phyloP scores from a whole-genome alignment of 2,888 invertebrate species.

The Andrena praecox region DNA sequence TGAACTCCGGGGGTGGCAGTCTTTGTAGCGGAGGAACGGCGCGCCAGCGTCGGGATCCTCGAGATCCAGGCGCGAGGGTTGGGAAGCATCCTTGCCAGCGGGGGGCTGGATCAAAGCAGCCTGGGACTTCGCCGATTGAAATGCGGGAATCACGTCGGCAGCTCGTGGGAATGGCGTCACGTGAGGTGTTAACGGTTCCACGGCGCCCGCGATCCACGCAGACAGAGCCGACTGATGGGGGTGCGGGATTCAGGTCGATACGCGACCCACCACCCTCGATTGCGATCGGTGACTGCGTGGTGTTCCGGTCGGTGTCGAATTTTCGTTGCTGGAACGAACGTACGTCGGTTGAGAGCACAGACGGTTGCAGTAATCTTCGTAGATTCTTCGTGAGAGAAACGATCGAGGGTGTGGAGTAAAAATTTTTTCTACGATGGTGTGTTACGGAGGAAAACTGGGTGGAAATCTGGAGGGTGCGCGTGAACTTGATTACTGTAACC shows the following conservation, averaged over 20 bases:
- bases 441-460: too few species aligned
- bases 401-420: too few species aligned
- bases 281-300: too few species aligned
- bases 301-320: too few species aligned
- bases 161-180: constrained; percentile 29
- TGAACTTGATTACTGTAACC: too few species aligned
- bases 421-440: too few species aligned
- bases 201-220: constrained; percentile 1
- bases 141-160: constrained; percentile 27
- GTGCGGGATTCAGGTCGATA: constrained; percentile 3
- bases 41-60: constrained; percentile 6
- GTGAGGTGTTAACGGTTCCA: constrained; percentile 19
- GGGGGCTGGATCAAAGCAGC: constrained; percentile 24
- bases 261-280: neutral
- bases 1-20: constrained; percentile 17
- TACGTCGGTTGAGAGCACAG: too few species aligned
- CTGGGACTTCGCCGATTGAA: constrained; percentile 22
- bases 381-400: too few species aligned
- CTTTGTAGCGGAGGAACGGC: constrained; percentile 26
- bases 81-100: constrained; percentile 4
- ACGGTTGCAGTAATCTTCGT: too few species aligned
- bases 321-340: too few species aligned
- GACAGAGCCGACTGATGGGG: neutral
- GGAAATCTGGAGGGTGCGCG: too few species aligned
- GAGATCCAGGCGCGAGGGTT: neutral